Percentiles rank a stretch among this genome's conserved stretches.
Evolutionary conservation across 2,113 vertebrate genomes (phyloP).

Genomic region (Struthio camelus): DNA sequence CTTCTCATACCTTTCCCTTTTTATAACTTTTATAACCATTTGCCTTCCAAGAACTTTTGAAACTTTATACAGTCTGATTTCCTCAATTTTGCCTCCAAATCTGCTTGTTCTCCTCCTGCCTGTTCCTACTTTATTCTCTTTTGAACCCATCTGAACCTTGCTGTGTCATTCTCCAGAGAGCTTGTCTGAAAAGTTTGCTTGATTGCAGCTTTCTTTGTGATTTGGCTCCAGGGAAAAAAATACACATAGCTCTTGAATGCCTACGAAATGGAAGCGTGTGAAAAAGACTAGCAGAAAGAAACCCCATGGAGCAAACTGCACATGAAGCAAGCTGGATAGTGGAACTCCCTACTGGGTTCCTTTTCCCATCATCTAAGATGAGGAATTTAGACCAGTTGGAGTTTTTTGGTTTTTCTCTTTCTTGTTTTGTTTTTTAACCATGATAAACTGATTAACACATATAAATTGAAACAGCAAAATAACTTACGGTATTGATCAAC

Average conservation of each 20-base stretch:
- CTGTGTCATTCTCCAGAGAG: not conserved
- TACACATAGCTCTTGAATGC: slow-evolving; percentile 20
- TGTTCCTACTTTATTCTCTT: slow-evolving; percentile 33
- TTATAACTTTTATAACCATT: slow-evolving; percentile 28
- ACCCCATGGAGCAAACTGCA: slow-evolving; percentile 1
- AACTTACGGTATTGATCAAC: not conserved
- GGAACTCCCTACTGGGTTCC: slow-evolving; percentile 41
- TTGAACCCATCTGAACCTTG: slow-evolving; percentile 13
- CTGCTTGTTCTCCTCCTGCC: slow-evolving; percentile 38
- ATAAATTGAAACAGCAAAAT: not conserved
- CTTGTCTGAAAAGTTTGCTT: slow-evolving; percentile 51
- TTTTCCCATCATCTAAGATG: not conserved
- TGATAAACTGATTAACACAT: not conserved
- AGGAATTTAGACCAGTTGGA: slow-evolving; percentile 1
- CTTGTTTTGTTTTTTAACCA: not conserved
- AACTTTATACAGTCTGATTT: slow-evolving; percentile 17
- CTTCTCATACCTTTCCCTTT: not conserved
- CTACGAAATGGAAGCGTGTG: slow-evolving; percentile 52
- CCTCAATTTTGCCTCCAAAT: slow-evolving; percentile 20
- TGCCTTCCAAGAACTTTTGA: slow-evolving; percentile 52
- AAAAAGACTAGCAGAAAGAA: slow-evolving; percentile 54
- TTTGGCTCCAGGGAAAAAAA: slow-evolving; percentile 7
- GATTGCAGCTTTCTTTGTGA: slow-evolving; percentile 30
- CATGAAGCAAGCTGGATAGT: slow-evolving; percentile 22
- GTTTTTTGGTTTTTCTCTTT: not conserved